Evolutionary conservation across 2,888 invertebrate genomes (phyloP).

Genomic region (Drosophila setosimentum): DNA sequence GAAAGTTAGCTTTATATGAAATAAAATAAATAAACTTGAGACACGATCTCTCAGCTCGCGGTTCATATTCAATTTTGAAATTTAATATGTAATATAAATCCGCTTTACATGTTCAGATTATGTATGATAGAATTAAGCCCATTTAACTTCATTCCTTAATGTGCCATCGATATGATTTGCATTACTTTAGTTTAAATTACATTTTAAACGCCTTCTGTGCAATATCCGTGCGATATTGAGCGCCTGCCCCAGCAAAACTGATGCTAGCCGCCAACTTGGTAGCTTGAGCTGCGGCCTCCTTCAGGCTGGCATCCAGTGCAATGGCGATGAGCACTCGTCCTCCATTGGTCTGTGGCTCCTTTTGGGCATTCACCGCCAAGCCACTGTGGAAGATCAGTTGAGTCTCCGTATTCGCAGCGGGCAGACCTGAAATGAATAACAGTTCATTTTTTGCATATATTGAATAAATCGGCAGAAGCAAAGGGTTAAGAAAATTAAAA

Average conservation of each 20-base stretch:
- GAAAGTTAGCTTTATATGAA: not conserved
- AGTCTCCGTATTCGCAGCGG: slow-evolving; percentile 60
- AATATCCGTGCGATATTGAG: slow-evolving; percentile 95
- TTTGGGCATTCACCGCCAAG: slow-evolving; percentile 88
- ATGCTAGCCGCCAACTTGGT: slow-evolving; percentile 90
- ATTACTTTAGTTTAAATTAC: slow-evolving; percentile 85
- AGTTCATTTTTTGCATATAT: not conserved
- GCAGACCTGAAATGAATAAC: slow-evolving; percentile 85
- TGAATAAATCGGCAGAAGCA: no score
- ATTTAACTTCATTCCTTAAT: not conserved
- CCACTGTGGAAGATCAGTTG: slow-evolving; percentile 94
- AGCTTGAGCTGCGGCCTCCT: slow-evolving; percentile 90
- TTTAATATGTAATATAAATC: not conserved
- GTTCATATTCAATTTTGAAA: not conserved
- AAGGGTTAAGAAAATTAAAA: no score
- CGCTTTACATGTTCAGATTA: not conserved
- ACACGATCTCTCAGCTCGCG: not conserved
- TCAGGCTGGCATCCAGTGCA: slow-evolving; percentile 89
- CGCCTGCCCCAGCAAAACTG: slow-evolving; percentile 93
- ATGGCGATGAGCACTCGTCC: slow-evolving; percentile 96
- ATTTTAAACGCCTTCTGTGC: slow-evolving; percentile 94
- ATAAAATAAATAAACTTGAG: not conserved
- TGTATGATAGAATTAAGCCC: not conserved
- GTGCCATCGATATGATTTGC: not conserved
- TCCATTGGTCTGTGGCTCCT: slow-evolving; percentile 91